Evolutionary conservation across 2,797 vertebrate genomes (phyloP).

Genomic region (Coranthus polyacanthus): DNA sequence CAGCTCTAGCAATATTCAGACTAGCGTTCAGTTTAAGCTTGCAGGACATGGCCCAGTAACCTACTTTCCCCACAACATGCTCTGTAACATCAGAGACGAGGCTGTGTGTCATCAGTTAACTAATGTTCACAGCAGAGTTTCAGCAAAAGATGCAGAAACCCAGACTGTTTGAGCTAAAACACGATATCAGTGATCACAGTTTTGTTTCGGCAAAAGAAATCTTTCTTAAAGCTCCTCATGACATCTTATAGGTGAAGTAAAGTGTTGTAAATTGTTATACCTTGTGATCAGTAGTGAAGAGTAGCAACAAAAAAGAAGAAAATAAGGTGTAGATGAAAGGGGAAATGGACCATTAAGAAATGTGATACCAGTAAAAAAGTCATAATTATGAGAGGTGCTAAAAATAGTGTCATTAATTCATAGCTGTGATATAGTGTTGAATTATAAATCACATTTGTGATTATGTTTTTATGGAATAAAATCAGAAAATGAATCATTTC

Average conservation of each 20-base stretch:
- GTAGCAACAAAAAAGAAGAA: background rate
- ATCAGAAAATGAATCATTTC: no score
- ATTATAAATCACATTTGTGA: no score
- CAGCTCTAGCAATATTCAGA: conserved; percentile 84
- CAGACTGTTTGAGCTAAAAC: conserved; percentile 33
- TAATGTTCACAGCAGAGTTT: conserved; percentile 75
- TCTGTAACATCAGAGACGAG: conserved; percentile 82
- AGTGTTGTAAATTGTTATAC: conserved; percentile 3
- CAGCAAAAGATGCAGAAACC: conserved; percentile 43
- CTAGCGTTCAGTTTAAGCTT: conserved; percentile 84
- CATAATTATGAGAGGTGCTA: background rate
- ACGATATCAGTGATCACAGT: conserved; percentile 17
- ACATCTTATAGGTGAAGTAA: conserved; percentile 6
- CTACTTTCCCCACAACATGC: conserved; percentile 86
- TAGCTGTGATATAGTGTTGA: conserved; percentile 2
- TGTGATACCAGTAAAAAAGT: background rate
- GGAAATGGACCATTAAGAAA: background rate
- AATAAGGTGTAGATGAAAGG: background rate
- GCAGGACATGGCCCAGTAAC: conserved; percentile 89
- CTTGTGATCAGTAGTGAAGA: background rate
- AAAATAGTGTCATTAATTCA: background rate
- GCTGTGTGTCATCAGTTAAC: conserved; percentile 84
- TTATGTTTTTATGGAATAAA: no score
- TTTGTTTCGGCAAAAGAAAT: conserved; percentile 14
- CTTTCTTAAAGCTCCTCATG: conserved; percentile 9